Evolutionary conservation across 2,113 vertebrate genomes (phyloP).

Genomic region (Chaenogobius annularis): DNA sequence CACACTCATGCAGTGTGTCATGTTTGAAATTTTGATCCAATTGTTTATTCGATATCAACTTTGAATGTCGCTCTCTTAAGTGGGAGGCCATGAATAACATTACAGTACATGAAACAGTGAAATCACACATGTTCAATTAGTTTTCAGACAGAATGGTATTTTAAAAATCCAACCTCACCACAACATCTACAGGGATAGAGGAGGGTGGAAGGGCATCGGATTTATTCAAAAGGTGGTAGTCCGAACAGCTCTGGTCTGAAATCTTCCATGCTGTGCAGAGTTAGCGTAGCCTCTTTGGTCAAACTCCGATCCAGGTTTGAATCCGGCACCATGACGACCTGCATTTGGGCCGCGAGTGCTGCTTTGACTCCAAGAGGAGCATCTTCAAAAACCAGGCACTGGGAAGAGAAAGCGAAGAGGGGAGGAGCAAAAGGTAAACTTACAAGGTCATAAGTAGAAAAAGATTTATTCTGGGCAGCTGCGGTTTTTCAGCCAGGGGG

Average conservation of each 20-base stretch:
- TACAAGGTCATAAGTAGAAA: too few relatives aligned
- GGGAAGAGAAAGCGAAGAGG: constrained; percentile 17
- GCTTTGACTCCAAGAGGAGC: constrained; percentile 87
- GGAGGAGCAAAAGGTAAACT: background rate
- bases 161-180: too few relatives aligned
- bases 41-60: too few relatives aligned
- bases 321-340: constrained; percentile 92
- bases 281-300: constrained; percentile 79
- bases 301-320: constrained; percentile 76
- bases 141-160: too few relatives aligned
- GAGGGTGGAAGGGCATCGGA: background rate
- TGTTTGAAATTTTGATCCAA: too few relatives aligned
- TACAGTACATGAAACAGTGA: too few relatives aligned
- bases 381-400: constrained; percentile 96
- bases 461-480: too few relatives aligned
- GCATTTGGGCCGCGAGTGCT: constrained; percentile 85
- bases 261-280: constrained; percentile 83
- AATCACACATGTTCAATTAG: too few relatives aligned
- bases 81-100: too few relatives aligned
- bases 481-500: too few relatives aligned
- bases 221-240: constrained; percentile 76
- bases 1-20: too few relatives aligned
- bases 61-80: too few relatives aligned
- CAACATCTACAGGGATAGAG: background rate
- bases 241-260: constrained; percentile 87